Base-by-base conservation (phyloP, 2,113 vertebrate genomes). In the Pseudonaja textilis region DNA sequence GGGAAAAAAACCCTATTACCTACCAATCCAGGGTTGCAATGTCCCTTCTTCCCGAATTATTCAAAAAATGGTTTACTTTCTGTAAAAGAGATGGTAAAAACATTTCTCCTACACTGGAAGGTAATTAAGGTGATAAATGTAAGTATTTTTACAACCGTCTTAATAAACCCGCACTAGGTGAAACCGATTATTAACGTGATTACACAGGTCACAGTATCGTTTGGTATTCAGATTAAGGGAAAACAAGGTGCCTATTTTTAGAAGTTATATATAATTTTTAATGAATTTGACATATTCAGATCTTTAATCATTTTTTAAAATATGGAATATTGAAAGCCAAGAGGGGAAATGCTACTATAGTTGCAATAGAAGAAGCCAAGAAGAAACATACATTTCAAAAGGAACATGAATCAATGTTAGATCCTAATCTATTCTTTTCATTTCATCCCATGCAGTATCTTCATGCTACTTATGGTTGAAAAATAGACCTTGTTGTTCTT, bases 401-500 rank as follows among this genome's bases (percentile, higher is more conserved):
- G 94, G 56, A 23, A 55, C 1, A 1, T 42, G 88, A 8, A 90
- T 47, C 25, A 91, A 90, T 26, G 74, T 14, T 93, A 34, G 87
- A 85, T 26, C 12, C 86, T 89, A 34, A 56, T 0, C 0, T 57
- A 0, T 90, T 26, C 1, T 4, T 90, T 93, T 85, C 45, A 5
- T 3, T 87, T 92, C 0, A 0, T 81, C 74, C 50, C 89, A 26
- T 39, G 87, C 90, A 56, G 42, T 55, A 57, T 0, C 5, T 8
- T 93, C 34, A 55, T 1, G 85, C 29, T 23, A 86, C 88, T 25
- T 54, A 1, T 0, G 57, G 26, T 92, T 92, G 29, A 81, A 56
- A 47, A 92, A 92, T 42, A 90, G 29, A 5, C 22, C 57, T 92
- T 89, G 85, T 87, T 92, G 16, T 86, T 1, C 90, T 81, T 91